These are phyloP conservation scores for Lepidostoma basale DNA, from an alignment of 1,140 invertebrate genomes.

Conservation along the genomic window DNA sequence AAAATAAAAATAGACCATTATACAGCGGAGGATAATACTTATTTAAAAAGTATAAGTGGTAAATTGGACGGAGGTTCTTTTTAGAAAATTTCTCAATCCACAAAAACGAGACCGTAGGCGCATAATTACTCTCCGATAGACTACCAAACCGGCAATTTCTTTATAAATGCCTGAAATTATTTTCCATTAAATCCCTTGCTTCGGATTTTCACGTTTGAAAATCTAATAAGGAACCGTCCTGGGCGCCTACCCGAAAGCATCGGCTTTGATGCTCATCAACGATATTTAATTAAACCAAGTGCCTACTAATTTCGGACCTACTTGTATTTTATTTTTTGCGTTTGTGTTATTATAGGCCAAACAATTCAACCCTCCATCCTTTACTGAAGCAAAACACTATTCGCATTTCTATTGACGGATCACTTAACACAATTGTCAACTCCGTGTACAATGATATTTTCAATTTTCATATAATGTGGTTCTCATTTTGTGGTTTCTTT, in stretches of 20 bases:
- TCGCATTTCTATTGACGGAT: no score
- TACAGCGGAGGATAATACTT: no score
- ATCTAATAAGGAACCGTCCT: background rate
- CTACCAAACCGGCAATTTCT: background rate
- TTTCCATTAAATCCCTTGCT: background rate
- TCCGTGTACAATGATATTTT: no score
- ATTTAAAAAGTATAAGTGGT: no score
- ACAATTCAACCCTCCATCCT: no score
- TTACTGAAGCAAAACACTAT: no score
- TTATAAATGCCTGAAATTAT: background rate
- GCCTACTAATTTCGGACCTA: background rate
- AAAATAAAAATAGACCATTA: no score
- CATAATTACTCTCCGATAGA: background rate
- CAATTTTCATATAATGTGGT: no score
- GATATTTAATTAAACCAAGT: constrained; percentile 9
- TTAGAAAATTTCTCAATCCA: background rate
- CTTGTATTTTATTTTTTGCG: no score
- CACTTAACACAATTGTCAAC: no score
- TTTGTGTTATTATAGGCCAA: no score
- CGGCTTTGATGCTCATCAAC: background rate
- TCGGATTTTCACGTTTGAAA: background rate
- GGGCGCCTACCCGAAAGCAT: background rate
- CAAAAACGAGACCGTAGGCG: background rate
- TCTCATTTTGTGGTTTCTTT: no score
- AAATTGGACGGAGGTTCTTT: background rate